Base-by-base conservation (phyloP, 1,140 invertebrate genomes). In the Acromyrmex echinatior region DNA sequence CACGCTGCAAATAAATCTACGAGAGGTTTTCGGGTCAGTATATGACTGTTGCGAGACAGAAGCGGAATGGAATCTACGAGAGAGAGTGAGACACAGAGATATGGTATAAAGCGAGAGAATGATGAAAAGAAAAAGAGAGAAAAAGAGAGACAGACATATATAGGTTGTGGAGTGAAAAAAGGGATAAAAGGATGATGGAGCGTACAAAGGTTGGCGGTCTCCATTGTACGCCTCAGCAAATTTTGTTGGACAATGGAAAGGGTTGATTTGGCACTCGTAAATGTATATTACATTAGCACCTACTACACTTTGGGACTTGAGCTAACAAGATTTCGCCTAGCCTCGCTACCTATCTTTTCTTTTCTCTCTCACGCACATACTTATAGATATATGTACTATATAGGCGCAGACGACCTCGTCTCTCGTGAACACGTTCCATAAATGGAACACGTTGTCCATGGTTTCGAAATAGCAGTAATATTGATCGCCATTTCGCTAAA, bases 261-360 rank as follows among this genome's bases (percentile, higher is more conserved):
- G 86, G 74, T 92, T 93, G 86, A 91, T 90, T 90, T 90, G 86
- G 76, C 86, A 73, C 88, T 92, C 92, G 92, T 91, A 88, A 93
- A 92, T 92, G 90, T 92, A 93, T 92, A 92, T 92, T 92, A 88
- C 92, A 90, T 91, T 90, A 84, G 70, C 71, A 74, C 58, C 71
- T 73, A 60, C 74, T 79, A 68, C 74, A 90, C 60, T 90, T 90
- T 87, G 88, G 76, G 80, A 89, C 71, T 90, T 90, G 77, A 90
- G 86, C 56, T 91, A 90, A 91, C 89, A 91, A 89, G 89, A 81
- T 90, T 89, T 70, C 62, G 35, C 71, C 39, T 18, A 62, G 53
- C 66, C 78, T 60, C 51, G 58, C 39, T 60, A 82, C 25, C 63
- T 78, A 77, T 86, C 71, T 91, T 86, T 82, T 63, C 65, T 77